Conservation (phyloP, 2,888 invertebrate species). For the Dioctria rufipes region DNA sequence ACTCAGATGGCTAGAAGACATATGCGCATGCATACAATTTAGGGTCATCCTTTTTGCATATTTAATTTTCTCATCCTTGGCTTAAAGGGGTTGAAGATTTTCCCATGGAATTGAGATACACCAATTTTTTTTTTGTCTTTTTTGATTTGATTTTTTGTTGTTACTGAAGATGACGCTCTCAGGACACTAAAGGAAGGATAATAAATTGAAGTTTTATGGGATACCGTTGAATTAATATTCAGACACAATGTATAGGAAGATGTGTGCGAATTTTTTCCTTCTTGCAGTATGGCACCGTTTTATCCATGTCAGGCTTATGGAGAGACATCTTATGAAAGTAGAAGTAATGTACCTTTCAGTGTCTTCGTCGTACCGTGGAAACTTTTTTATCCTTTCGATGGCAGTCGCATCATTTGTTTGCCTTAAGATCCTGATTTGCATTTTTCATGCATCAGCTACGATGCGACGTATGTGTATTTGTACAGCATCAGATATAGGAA, state of each 20-base stretch:
- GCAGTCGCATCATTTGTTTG: conserved; percentile 55
- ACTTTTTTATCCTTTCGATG: conserved; percentile 49
- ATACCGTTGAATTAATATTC: conserved; percentile 58
- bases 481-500: conserved; percentile 26
- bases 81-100: conserved; percentile 58
- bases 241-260: conserved; percentile 46
- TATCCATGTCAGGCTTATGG: conserved; percentile 37
- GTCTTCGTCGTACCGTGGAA: conserved; percentile 38
- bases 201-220: conserved; percentile 58
- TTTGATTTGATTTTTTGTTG: conserved; percentile 19
- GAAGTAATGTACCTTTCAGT: conserved; percentile 38
- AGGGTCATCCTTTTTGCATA: conserved; percentile 61
- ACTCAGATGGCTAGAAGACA: conserved; percentile 40
- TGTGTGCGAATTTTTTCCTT: conserved; percentile 58
- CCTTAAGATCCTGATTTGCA: conserved; percentile 58
- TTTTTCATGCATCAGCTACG: conserved; percentile 57
- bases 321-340: conserved; percentile 24
- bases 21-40: conserved; percentile 57
- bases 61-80: conserved; percentile 61
- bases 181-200: conserved; percentile 55
- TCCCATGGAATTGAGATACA: conserved; percentile 58
- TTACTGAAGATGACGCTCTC: conserved; percentile 56
- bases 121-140: conserved; percentile 41
- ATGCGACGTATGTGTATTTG: conserved; percentile 5
- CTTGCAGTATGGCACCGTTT: not conserved